Conservation (phyloP, 2,888 invertebrate species). For the Parasteatoda lunata region DNA sequence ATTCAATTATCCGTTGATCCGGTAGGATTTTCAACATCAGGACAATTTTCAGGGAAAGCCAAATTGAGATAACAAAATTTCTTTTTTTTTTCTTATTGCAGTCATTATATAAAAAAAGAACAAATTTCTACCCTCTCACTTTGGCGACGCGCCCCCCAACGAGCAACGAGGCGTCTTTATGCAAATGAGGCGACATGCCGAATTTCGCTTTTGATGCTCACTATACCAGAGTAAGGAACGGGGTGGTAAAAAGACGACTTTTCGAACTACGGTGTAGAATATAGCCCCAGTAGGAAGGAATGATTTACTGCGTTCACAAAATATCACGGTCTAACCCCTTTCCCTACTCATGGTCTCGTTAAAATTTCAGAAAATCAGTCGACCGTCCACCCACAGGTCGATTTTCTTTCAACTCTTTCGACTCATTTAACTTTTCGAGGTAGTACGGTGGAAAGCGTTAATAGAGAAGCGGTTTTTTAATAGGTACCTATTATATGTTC, state of each 20-base stretch:
- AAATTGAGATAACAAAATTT: too few species aligned
- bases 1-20: too few species aligned
- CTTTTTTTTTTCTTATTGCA: too few species aligned
- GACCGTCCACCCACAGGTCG: slow-evolving; percentile 46
- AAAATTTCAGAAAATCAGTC: slow-evolving; percentile 38
- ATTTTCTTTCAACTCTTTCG: slow-evolving; percentile 60
- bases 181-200: slow-evolving; percentile 50
- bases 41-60: too few species aligned
- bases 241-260: slow-evolving; percentile 47
- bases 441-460: slow-evolving; percentile 10
- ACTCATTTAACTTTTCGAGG: slow-evolving; percentile 53
- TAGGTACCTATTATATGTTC: slow-evolving; percentile 19
- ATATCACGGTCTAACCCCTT: slow-evolving; percentile 11
- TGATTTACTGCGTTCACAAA: slow-evolving; percentile 39
- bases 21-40: too few species aligned
- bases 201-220: slow-evolving; percentile 42
- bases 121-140: neutral
- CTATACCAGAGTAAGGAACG: neutral
- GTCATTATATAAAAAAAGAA: too few species aligned
- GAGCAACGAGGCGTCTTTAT: slow-evolving; percentile 31
- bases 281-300: slow-evolving; percentile 24
- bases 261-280: neutral
- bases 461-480: slow-evolving; percentile 52
- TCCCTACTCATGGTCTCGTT: slow-evolving; percentile 23
- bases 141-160: slow-evolving; percentile 22